These are phyloP conservation scores for Euzetes globulus DNA, from an alignment of 2,888 invertebrate genomes.

Conservation along the genomic window DNA sequence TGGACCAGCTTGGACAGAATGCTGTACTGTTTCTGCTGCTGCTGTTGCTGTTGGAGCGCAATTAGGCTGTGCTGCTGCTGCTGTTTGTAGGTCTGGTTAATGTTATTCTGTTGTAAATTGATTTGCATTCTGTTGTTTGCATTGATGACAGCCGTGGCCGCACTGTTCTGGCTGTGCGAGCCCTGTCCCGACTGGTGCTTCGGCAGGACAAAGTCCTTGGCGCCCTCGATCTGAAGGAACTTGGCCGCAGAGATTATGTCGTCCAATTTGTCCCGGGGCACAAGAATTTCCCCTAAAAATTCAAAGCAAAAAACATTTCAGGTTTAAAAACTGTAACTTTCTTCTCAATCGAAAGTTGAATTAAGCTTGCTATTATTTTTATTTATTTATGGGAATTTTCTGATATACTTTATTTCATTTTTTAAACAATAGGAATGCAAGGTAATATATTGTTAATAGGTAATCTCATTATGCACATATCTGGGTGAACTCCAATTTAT, in stretches of 20 bases:
- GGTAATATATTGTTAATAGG: too few relatives aligned
- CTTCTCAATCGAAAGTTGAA: too few relatives aligned
- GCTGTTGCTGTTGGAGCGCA: background rate
- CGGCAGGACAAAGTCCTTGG: slow-evolving; percentile 15
- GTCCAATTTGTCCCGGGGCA: slow-evolving; percentile 26
- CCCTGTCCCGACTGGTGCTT: background rate
- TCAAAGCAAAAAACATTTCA: too few relatives aligned
- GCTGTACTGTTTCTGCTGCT: background rate
- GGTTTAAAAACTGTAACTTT: too few relatives aligned
- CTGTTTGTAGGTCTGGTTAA: background rate
- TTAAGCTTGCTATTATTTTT: too few relatives aligned
- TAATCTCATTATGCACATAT: too few relatives aligned
- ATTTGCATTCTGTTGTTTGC: background rate
- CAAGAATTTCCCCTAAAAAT: slow-evolving; percentile 28
- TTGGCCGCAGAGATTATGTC: slow-evolving; percentile 28
- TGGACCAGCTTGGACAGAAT: background rate
- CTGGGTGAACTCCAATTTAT: too few relatives aligned
- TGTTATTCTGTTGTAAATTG: background rate
- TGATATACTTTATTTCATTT: too few relatives aligned
- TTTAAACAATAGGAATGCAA: too few relatives aligned
- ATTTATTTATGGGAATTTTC: too few relatives aligned
- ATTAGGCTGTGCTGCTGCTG: too few relatives aligned
- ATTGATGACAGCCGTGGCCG: background rate
- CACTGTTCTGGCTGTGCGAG: background rate
- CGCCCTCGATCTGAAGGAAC: slow-evolving; percentile 29